A percentile compares a stretch with the other conserved stretches of the same genome.
Conservation (phyloP, 2,888 invertebrate genomes). For the Pristionchus fissidentatus region DNA sequence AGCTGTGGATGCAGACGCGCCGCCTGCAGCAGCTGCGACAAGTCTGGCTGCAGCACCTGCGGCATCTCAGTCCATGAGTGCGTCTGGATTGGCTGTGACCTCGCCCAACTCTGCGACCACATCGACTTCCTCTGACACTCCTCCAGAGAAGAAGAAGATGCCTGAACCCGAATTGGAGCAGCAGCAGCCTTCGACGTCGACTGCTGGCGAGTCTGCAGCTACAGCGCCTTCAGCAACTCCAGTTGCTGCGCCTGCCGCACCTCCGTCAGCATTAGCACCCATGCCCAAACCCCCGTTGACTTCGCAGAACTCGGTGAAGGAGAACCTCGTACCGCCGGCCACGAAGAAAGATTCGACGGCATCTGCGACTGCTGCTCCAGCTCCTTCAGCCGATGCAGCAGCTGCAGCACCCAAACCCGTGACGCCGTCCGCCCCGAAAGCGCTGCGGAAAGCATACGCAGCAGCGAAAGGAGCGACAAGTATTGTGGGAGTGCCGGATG, state of each 20-base stretch:
- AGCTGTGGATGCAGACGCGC: slow-evolving; percentile 14
- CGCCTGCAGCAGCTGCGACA: background rate
- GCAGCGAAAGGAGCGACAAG: slow-evolving; percentile 66
- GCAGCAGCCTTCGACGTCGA: slow-evolving; percentile 38
- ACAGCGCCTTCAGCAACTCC: background rate
- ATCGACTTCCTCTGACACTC: slow-evolving; percentile 2
- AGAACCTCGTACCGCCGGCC: slow-evolving; percentile 46
- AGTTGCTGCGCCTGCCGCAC: background rate
- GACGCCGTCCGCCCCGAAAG: slow-evolving; percentile 58
- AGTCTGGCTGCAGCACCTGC: background rate
- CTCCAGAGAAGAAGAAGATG: background rate
- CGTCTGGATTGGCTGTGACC: background rate
- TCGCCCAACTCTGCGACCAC: background rate
- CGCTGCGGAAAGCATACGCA: slow-evolving; percentile 63
- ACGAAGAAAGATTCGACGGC: slow-evolving; percentile 38
- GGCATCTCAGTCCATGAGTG: background rate
- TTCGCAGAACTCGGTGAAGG: slow-evolving; percentile 43
- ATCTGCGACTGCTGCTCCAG: slow-evolving; percentile 48
- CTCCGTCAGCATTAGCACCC: background rate
- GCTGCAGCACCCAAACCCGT: slow-evolving; percentile 46
- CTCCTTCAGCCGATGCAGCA: background rate
- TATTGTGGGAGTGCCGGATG: slow-evolving; percentile 59
- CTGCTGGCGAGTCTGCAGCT: background rate
- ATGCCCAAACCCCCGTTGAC: slow-evolving; percentile 51
- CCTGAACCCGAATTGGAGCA: background rate